Evolutionary conservation across 2,797 vertebrate genomes (phyloP).

Genomic region (Peromyscus melanophrys): DNA sequence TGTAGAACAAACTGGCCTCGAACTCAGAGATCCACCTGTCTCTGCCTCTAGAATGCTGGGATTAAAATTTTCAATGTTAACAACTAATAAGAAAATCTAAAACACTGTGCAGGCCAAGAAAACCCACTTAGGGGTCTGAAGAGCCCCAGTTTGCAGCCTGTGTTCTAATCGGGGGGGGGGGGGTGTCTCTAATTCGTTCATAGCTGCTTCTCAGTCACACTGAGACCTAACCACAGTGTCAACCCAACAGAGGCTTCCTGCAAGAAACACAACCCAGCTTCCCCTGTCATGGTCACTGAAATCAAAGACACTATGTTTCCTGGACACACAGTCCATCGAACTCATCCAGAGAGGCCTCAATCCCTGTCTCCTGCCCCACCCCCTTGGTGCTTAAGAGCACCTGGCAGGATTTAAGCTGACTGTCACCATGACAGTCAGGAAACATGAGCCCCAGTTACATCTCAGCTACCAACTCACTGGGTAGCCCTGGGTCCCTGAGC

Average conservation of each 20-base stretch:
- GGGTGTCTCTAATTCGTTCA: background rate
- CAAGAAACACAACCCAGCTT: background rate
- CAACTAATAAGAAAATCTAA: background rate
- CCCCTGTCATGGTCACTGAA: background rate
- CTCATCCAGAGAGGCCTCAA: background rate
- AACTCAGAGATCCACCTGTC: background rate
- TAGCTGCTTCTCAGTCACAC: background rate
- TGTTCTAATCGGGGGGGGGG: background rate
- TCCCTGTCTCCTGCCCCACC: background rate
- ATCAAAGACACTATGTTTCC: background rate
- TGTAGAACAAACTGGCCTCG: too few relatives aligned
- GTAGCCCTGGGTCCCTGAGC: background rate
- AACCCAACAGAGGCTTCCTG: background rate
- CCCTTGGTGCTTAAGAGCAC: background rate
- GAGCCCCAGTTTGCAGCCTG: background rate
- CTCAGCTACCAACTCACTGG: conserved; percentile 30
- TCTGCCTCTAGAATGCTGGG: background rate
- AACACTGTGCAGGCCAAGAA: background rate
- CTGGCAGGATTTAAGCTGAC: background rate
- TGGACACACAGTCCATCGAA: background rate
- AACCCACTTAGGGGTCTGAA: background rate
- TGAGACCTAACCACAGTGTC: background rate
- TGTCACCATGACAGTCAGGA: background rate
- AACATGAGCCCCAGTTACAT: background rate
- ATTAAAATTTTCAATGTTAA: background rate